Conservation (phyloP, 1,140 invertebrate species). For the Drosophila ogumai region DNA sequence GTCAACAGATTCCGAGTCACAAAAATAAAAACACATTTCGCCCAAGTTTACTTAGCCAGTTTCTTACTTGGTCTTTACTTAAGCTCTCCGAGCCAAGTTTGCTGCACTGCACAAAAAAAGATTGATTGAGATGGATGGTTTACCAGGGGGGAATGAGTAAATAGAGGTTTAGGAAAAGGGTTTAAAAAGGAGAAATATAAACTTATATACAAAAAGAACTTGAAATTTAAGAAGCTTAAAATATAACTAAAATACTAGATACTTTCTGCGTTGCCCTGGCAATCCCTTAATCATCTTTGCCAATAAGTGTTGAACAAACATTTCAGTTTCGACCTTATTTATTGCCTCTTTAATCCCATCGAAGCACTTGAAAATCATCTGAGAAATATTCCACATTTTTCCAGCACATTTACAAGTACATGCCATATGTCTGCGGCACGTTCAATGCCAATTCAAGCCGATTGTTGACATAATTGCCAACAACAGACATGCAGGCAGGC, state of each 20-base stretch:
- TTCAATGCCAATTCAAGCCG: constrained; percentile 32
- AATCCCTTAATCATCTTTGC: constrained; percentile 20
- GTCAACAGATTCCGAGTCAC: constrained; percentile 38
- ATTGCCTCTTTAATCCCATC: constrained; percentile 28
- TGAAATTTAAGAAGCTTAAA: not conserved
- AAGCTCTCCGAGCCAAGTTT: constrained; percentile 18
- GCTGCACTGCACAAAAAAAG: constrained; percentile 11
- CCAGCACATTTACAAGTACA: constrained; percentile 12
- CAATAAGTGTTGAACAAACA: constrained; percentile 30
- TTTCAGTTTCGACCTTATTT: constrained; percentile 17
- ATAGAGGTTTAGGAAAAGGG: not conserved
- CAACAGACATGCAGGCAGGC: constrained; percentile 24
- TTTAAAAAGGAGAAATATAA: not conserved
- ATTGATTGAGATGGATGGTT: constrained; percentile 8
- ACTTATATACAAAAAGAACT: no score
- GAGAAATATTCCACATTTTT: constrained; percentile 1
- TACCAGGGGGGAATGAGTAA: not conserved
- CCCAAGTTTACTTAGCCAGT: constrained; percentile 36
- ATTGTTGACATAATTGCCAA: constrained; percentile 69
- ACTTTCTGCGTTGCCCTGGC: not conserved
- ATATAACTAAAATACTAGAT: not conserved
- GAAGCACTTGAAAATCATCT: constrained; percentile 13
- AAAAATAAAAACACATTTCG: constrained; percentile 33
- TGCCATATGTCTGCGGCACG: constrained; percentile 20
- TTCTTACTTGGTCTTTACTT: constrained; percentile 21